Percentiles rank a stretch among this genome's conserved stretches.
Conservation (phyloP, 2,797 vertebrate genomes). For the Corythornis leucogaster region DNA sequence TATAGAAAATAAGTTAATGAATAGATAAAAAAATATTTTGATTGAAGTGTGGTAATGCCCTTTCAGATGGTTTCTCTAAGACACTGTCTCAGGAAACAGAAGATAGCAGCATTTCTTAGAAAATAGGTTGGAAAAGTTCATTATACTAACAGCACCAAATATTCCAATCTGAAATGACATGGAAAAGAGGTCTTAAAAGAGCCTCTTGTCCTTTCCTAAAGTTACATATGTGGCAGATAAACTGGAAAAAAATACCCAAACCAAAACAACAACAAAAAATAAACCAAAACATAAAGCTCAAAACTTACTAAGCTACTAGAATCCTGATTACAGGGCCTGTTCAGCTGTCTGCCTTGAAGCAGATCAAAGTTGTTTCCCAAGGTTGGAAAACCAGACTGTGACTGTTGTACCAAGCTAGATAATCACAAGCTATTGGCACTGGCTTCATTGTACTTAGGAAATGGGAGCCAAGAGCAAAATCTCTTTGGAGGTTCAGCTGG, state of each 20-base stretch:
- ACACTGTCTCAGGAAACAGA: neutral
- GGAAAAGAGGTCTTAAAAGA: neutral
- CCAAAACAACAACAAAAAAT: neutral
- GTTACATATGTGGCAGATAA: neutral
- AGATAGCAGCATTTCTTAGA: neutral
- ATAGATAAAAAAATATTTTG: neutral
- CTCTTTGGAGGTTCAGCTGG: conserved; percentile 22
- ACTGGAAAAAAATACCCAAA: neutral
- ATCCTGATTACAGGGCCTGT: neutral
- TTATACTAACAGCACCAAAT: neutral
- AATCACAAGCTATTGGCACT: conserved; percentile 8
- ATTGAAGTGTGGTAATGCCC: neutral
- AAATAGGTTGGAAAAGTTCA: neutral
- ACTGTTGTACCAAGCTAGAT: conserved; percentile 23
- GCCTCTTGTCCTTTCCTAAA: neutral
- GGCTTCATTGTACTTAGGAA: neutral
- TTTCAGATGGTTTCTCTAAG: neutral
- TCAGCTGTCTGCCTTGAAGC: neutral
- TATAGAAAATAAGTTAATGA: neutral
- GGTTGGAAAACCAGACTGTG: neutral
- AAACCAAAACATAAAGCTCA: neutral
- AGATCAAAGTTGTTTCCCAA: neutral
- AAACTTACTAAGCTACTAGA: neutral
- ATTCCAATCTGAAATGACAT: neutral
- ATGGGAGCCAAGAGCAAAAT: neutral